Evolutionary conservation across 2,797 vertebrate species (phyloP), one percentile per base, ranked within the genome.

Genomic region (Pangasius macronema): DNA sequence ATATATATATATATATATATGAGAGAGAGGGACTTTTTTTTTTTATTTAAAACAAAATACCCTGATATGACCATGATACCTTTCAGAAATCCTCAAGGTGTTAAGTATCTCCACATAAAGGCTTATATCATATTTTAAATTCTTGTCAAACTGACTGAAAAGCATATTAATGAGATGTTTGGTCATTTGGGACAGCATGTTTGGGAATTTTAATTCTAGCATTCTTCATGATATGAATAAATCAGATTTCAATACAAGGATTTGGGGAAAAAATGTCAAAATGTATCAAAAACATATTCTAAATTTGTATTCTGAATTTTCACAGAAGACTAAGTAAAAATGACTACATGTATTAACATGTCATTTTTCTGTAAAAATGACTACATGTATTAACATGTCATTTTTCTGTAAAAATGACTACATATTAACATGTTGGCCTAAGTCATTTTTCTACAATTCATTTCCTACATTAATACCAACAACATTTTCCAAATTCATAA

Each of bases 31-130:
- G 39, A 39, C 39, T 42, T 42, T 42, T 42, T 42, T 42, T 42
- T 42, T 42, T 42, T 5, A 42, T 42, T 42, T 42, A 42, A 9
- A 53, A 53, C 14, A 30, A 33, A 53, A 36, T 3, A 39, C 57
- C 6, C 22, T 39, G 20, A 59, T 2, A 33, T 76, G 46, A 46
- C 46, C 46, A 53, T 2, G 9, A 53, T 36, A 46, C 10, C 39
- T 67, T 83, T 51, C n/a, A 49, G 27, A 83, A 67, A 33, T 67
- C 30, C 42, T 51, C 3, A 83, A 83, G n/a, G 20, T 83, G 81
- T 83, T 51, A 33, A 61, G 13, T 61, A 67, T 3, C 18, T 51
- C 2, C 42, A 68, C 1, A 3, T 80, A 4, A 80, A 24, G 2
- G 16, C 51, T 57, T 57, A 0, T 33, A 55, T 57, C 10, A 39